phyloP scores from a whole-genome alignment of 2,113 vertebrate genomes.

The Otocyon megalotis region DNA sequence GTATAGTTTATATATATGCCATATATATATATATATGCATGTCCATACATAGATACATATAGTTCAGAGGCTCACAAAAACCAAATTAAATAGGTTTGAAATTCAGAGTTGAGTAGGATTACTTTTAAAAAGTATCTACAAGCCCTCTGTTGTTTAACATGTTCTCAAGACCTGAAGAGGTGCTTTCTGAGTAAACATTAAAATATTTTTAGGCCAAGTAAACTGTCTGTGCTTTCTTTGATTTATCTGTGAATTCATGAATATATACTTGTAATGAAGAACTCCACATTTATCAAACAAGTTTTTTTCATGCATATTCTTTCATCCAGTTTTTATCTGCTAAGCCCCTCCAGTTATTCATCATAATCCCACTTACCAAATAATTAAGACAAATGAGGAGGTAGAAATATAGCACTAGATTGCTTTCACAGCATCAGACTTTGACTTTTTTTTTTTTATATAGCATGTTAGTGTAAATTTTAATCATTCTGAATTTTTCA shows the following conservation, averaged over 20 bases:
- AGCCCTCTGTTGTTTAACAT: slow-evolving; percentile 75
- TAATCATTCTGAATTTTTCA: slow-evolving; percentile 83
- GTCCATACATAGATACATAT: slow-evolving; percentile 37
- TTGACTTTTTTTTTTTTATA: slow-evolving; percentile 83
- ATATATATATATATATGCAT: not conserved
- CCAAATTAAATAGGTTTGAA: slow-evolving; percentile 73
- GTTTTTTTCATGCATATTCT: slow-evolving; percentile 78
- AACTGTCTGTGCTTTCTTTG: slow-evolving; percentile 85
- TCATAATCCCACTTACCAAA: slow-evolving; percentile 88
- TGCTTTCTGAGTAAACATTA: slow-evolving; percentile 84
- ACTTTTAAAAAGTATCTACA: slow-evolving; percentile 70
- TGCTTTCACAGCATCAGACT: slow-evolving; percentile 90
- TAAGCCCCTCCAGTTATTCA: slow-evolving; percentile 86
- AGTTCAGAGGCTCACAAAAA: slow-evolving; percentile 70
- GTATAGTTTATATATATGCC: slow-evolving; percentile 52
- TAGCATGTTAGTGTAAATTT: slow-evolving; percentile 87
- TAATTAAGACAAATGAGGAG: slow-evolving; percentile 92
- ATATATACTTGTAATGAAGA: slow-evolving; percentile 85
- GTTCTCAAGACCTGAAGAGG: slow-evolving; percentile 78
- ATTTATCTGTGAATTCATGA: slow-evolving; percentile 58
- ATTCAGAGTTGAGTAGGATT: slow-evolving; percentile 76
- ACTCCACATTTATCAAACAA: slow-evolving; percentile 87
- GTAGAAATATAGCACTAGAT: slow-evolving; percentile 91
- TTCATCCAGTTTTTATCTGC: slow-evolving; percentile 87
- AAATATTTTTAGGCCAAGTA: slow-evolving; percentile 82